Percentiles rank a stretch among this genome's conserved stretches.
phyloP scores from a whole-genome alignment of 2,888 invertebrate species.

The Heliconius erato region DNA sequence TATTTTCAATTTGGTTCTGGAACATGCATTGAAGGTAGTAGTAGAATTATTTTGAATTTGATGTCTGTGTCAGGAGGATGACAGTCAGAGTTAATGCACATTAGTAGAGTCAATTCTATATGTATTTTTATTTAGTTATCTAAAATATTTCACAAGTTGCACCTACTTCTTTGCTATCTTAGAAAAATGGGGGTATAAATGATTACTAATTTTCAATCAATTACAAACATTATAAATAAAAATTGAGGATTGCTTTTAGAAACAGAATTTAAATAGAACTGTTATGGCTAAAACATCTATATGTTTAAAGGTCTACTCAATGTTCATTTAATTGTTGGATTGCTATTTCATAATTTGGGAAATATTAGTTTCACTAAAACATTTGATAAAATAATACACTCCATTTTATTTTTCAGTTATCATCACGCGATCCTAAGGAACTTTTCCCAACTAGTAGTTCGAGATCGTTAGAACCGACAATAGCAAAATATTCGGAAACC shows the following conservation, averaged over 20 bases:
- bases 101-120: background rate
- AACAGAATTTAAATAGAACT: background rate
- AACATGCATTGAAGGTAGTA: too few species aligned
- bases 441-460: constrained; percentile 94
- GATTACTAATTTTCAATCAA: background rate
- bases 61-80: background rate
- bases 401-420: constrained; percentile 63
- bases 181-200: too few species aligned
- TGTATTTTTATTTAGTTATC: too few species aligned
- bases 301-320: background rate
- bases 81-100: background rate
- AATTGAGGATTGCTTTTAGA: background rate
- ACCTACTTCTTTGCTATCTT: background rate
- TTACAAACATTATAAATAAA: background rate
- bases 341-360: background rate
- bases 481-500: constrained; percentile 90
- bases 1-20: too few species aligned
- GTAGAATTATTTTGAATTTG: background rate
- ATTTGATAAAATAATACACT: background rate
- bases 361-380: background rate
- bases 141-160: background rate
- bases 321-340: background rate
- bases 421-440: constrained; percentile 89
- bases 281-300: background rate
- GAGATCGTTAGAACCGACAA: constrained; percentile 92